Evolutionary conservation across 2,888 invertebrate species (phyloP).

Genomic region (Balanococcus diminutus): DNA sequence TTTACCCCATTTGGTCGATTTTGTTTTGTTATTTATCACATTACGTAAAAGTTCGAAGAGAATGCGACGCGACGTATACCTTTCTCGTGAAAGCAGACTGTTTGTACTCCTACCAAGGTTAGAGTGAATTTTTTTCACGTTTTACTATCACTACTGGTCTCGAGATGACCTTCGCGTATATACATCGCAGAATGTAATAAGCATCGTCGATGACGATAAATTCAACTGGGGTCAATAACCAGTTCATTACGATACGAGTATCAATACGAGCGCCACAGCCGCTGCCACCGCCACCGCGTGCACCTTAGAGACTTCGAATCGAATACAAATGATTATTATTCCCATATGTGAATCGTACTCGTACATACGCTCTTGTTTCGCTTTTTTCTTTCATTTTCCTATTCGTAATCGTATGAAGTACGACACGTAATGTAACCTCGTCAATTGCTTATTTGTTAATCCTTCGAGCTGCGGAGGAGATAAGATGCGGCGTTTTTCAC

Average conservation of each 20-base stretch:
- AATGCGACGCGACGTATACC: too few relatives aligned
- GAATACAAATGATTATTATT: neutral
- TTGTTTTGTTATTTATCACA: neutral
- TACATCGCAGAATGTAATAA: neutral
- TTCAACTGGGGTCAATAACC: constrained; percentile 28
- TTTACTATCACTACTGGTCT: neutral
- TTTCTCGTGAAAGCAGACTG: neutral
- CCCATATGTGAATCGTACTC: neutral
- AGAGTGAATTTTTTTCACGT: neutral
- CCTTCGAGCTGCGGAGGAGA: neutral
- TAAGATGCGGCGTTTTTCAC: neutral
- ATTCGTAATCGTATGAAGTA: neutral
- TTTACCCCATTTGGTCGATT: neutral
- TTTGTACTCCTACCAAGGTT: neutral
- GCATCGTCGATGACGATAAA: neutral
- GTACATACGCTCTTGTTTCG: neutral
- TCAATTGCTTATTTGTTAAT: neutral
- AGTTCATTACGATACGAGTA: neutral
- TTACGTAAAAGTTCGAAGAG: too few relatives aligned
- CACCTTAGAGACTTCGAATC: too few relatives aligned
- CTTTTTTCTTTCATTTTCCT: neutral
- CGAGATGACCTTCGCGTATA: neutral
- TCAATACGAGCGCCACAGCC: neutral
- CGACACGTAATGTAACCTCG: neutral
- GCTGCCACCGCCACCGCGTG: neutral